Evolutionary conservation across 2,888 invertebrate species (phyloP), one percentile per base, ranked within the genome.

Genomic region (Phania funesta): DNA sequence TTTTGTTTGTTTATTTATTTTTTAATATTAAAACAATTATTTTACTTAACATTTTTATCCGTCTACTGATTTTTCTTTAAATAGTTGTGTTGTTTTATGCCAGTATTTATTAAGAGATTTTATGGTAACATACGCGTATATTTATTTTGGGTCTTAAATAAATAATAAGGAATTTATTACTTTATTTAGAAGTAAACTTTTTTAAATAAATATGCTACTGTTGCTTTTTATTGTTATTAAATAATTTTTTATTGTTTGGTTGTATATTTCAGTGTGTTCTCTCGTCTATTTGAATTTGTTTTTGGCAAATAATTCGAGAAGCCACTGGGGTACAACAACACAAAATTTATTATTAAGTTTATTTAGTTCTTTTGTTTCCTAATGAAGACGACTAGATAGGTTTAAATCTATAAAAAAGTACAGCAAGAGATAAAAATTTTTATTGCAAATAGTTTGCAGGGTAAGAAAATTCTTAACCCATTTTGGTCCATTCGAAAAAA

Each of bases 121-220:
- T 13, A 32, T 32, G 4, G 41, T 29, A 18, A 44, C 7, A n/a
- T 16, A 46, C 16, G n/a, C 35, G n/a, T 16, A 60, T 48, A 50
- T 41, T 29, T 48, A 29, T 35, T 16, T 41, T 50, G 32, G 38
- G 24, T 44, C 54, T 54, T 50, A 46, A 50, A 54, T 48, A 73
- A 13, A 41, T 4, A 80, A 77, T 68, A 78, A 26, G 16, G 11
- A 56, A 74, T 80, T 73, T 80, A 71, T 64, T 52, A 46, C 35
- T 50, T 56, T 64, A 18, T 64, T 48, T 64, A 76, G 68, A 73
- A 56, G 32, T 48, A 52, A 64, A 70, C n/a, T n/a, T 54, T 70
- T 70, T 22, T 68, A 58, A 70, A 65, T 46, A 82, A 82, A 82
- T 78, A 78, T 48, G 82, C 82, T 82, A 82, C 82, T 74, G 82